Evolutionary conservation across 2,797 vertebrate species (phyloP).

Genomic region (Cirrhinus molitorella): DNA sequence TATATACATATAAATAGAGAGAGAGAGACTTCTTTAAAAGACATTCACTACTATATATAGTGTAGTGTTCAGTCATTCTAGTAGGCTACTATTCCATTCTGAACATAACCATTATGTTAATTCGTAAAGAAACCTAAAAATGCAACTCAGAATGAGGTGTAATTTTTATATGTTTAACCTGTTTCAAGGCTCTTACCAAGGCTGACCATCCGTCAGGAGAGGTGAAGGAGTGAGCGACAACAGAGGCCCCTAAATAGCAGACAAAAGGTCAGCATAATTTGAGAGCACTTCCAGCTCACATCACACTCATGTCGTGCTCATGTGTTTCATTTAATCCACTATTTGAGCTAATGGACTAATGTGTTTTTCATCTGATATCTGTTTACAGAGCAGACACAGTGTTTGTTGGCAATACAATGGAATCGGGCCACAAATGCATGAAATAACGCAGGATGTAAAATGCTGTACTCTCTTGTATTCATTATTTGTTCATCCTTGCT

Average conservation of each 20-base stretch:
- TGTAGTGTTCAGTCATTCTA: background rate
- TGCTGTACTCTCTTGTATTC: background rate
- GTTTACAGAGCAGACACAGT: background rate
- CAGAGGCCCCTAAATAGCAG: background rate
- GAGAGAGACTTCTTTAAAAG: too few relatives aligned
- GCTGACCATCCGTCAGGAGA: conserved; percentile 14
- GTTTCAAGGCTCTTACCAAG: conserved; percentile 34
- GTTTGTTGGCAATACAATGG: background rate
- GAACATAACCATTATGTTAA: background rate
- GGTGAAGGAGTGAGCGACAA: conserved; percentile 12
- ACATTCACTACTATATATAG: too few relatives aligned
- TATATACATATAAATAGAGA: too few relatives aligned
- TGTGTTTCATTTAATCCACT: conserved; percentile 8
- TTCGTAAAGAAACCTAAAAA: background rate
- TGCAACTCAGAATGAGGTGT: background rate
- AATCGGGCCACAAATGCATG: background rate
- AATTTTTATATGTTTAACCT: conserved; percentile 35
- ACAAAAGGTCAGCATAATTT: conserved; percentile 48
- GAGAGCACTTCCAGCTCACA: conserved; percentile 1
- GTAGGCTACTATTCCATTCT: background rate
- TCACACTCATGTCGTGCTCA: background rate
- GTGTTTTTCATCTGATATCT: conserved; percentile 3
- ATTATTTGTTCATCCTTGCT: background rate
- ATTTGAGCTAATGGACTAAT: background rate
- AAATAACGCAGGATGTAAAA: conserved; percentile 1